A percentile compares a stretch with the other conserved stretches of the same genome.
Conservation (phyloP, 2,113 vertebrate species). For the Setophaga petechia region DNA sequence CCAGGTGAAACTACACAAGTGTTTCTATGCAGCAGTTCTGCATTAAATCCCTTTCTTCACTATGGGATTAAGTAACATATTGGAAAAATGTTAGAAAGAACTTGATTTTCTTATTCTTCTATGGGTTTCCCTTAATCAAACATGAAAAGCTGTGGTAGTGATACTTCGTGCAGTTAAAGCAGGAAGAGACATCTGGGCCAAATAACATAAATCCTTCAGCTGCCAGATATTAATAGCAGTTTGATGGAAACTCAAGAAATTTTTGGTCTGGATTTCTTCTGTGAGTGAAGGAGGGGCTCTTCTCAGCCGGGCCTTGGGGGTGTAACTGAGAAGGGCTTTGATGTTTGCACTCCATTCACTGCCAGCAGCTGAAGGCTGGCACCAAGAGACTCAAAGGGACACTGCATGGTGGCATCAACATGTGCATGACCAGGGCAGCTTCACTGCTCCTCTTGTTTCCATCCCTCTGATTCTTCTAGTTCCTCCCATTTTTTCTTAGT, state of each 20-base stretch:
- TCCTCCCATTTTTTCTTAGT: not conserved
- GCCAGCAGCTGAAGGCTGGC: not conserved
- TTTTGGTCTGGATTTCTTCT: rapidly evolving
- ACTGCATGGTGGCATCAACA: rapidly evolving
- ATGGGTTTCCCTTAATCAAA: not conserved
- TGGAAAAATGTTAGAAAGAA: not conserved
- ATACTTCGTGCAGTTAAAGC: not conserved
- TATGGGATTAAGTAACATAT: not conserved
- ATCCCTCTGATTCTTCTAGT: not conserved
- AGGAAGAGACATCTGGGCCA: not conserved
- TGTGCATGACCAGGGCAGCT: not conserved
- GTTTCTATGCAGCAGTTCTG: not conserved
- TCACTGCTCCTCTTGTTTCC: not conserved
- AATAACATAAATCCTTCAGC: not conserved
- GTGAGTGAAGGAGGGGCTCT: not conserved
- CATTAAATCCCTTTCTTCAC: not conserved
- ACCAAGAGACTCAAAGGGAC: not conserved
- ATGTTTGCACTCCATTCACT: rapidly evolving
- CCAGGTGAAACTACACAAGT: not conserved
- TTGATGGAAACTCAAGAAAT: not conserved
- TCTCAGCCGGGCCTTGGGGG: not conserved
- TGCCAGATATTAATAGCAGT: not conserved
- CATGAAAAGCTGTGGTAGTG: not conserved
- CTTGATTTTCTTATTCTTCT: not conserved
- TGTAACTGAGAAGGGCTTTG: not conserved